Percentiles rank a stretch among this genome's conserved stretches.
phyloP scores from a whole-genome alignment of 1,140 invertebrate genomes.

The Cryptotermes secundus region DNA sequence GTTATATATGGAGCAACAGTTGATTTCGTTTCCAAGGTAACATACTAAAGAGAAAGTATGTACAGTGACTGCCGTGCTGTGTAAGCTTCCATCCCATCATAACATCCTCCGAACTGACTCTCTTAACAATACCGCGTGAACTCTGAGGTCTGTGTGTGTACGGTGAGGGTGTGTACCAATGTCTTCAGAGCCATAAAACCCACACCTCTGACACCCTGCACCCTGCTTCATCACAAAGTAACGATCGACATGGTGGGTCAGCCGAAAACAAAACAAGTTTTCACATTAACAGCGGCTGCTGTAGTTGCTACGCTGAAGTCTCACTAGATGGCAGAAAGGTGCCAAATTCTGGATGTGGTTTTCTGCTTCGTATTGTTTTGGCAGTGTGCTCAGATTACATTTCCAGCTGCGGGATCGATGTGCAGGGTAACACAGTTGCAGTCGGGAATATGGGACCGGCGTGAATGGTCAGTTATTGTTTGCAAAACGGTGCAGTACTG shows the following conservation, averaged over 20 bases:
- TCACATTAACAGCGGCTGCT: background rate
- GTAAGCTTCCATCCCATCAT: too few relatives aligned
- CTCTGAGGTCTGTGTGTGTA: too few relatives aligned
- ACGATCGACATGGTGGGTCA: background rate
- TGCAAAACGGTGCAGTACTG: background rate
- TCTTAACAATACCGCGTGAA: too few relatives aligned
- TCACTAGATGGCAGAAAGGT: constrained; percentile 11
- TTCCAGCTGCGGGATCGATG: background rate
- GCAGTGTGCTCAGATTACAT: background rate
- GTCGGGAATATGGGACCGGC: background rate
- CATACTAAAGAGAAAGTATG: too few relatives aligned
- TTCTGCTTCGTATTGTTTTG: background rate
- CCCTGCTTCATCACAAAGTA: background rate
- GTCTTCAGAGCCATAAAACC: too few relatives aligned
- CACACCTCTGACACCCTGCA: background rate
- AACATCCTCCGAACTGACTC: too few relatives aligned
- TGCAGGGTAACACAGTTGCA: background rate
- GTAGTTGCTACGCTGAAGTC: background rate
- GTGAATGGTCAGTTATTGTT: background rate
- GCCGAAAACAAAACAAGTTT: background rate
- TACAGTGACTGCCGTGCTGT: too few relatives aligned
- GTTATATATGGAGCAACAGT: too few relatives aligned
- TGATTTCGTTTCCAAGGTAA: too few relatives aligned
- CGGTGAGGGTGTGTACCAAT: too few relatives aligned
- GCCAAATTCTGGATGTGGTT: background rate